Base-by-base conservation (phyloP, 2,888 invertebrate genomes). In the Tachina grossa region DNA sequence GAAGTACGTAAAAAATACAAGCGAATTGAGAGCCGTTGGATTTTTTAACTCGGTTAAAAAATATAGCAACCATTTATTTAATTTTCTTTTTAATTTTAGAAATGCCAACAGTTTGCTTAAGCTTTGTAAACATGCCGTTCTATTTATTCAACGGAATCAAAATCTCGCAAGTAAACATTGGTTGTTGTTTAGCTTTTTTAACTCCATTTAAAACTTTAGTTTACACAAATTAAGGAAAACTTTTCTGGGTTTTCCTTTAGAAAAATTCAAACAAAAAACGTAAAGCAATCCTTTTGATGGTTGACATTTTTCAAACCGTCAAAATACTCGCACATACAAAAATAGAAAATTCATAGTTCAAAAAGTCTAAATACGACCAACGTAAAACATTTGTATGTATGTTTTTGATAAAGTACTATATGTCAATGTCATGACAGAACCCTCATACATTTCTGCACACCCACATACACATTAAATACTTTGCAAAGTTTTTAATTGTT, bases 251-350 rank as follows among this genome's bases (percentile, higher is more conserved):
- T 16, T n/a, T 57, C 5, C 39, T 1, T 2, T 1, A 13, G 14
- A 31, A 39, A 31, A 11, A 14, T 19, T 6, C 8, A 22, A 45
- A n/a, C 13, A 45, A 16, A 39, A 85, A 57, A 22, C 45, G 31
- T 39, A 72, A 63, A 75, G 55, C n/a, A 83, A 86, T 87, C 88
- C 89, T 86, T 31, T 5, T 89, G 88, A 84, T 87, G 88, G 82
- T 88, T 89, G 89, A 88, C 89, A 89, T 90, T 90, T 89, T 68
- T 39, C 51, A 59, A 76, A 19, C 59, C 45, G 16, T 45, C 41
- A 61, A 57, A 65, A 65, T 16, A 31, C 31, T 31, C 31, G 6
- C 0, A 31, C 31, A 31, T 31, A 31, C 31, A 31, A 57, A 55
- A 13, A 39, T 55, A 71, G 55, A 63, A 59, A 49, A 8, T 10